phyloP scores from a whole-genome alignment of 2,113 vertebrate genomes.

The Rhagologus leucostigma region DNA sequence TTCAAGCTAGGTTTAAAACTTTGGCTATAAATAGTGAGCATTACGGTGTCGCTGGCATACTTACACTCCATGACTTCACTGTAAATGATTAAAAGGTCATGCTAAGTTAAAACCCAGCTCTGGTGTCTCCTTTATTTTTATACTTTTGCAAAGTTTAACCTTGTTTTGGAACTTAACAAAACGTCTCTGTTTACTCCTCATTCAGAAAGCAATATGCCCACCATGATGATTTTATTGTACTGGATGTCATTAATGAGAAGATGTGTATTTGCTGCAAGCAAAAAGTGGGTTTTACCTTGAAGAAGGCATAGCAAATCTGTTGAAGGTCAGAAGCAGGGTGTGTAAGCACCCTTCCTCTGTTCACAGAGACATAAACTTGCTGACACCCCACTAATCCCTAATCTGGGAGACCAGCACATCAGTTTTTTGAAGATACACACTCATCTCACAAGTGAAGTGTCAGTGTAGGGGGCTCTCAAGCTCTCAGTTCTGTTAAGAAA shows the following conservation, averaged over 20 bases:
- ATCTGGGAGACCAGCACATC: background rate
- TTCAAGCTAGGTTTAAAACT: background rate
- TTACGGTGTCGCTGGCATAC: conserved; percentile 35
- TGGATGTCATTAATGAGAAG: background rate
- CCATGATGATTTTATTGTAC: background rate
- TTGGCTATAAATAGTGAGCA: conserved; percentile 52
- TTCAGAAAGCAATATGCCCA: background rate
- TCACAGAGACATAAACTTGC: background rate
- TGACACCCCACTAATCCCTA: background rate
- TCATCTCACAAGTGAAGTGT: background rate
- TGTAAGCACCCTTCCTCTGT: background rate
- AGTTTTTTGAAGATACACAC: background rate
- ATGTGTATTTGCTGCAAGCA: background rate
- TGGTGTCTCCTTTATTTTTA: background rate
- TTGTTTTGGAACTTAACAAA: background rate
- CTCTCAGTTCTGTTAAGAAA: background rate
- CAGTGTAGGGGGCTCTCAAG: background rate
- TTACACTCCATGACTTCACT: conserved; percentile 50
- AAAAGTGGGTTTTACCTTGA: background rate
- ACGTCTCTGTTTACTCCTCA: background rate
- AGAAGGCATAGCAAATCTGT: background rate
- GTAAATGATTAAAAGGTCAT: conserved; percentile 1
- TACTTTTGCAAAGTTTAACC: background rate
- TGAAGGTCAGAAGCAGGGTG: background rate
- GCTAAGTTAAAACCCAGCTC: background rate